Conservation (phyloP, 2,888 invertebrate genomes). For the Agapetus fuscipes region DNA sequence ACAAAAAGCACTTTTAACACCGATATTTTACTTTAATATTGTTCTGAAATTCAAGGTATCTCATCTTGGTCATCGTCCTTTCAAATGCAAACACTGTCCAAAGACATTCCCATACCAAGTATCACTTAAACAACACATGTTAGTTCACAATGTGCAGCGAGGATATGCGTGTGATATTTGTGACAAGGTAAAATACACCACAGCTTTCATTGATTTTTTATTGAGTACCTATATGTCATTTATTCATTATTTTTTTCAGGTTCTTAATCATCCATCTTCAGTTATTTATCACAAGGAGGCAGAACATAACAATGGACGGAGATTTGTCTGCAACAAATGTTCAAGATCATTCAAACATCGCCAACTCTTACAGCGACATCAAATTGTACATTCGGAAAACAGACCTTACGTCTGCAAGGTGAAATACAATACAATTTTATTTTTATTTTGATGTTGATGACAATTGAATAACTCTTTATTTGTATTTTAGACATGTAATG, state of each 20-base stretch:
- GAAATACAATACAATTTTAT: constrained; percentile 22
- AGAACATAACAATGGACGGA: constrained; percentile 54
- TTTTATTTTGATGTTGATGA: background rate
- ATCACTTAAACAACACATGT: constrained; percentile 48
- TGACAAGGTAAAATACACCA: constrained; percentile 38
- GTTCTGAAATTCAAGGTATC: constrained; percentile 31
- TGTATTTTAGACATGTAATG: constrained; percentile 36
- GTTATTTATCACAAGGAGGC: constrained; percentile 66
- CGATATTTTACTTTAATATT: too few species aligned
- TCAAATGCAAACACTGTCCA: constrained; percentile 48
- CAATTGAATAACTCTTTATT: constrained; percentile 2
- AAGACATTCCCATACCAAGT: constrained; percentile 52
- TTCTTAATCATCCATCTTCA: constrained; percentile 62
- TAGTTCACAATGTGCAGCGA: constrained; percentile 39
- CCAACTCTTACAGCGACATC: constrained; percentile 64
- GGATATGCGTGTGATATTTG: constrained; percentile 58
- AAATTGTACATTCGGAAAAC: constrained; percentile 65
- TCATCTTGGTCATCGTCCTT: constrained; percentile 48
- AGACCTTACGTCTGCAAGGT: constrained; percentile 54
- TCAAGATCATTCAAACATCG: constrained; percentile 66
- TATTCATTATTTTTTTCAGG: constrained; percentile 25
- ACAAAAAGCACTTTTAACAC: too few species aligned
- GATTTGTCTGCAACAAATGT: constrained; percentile 67
- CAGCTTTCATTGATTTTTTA: background rate
- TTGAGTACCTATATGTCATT: constrained; percentile 2